A percentile compares a stretch with the other conserved stretches of the same genome.
phyloP scores from a whole-genome alignment of 2,888 invertebrate species.

The Diadegma fenestrale region DNA sequence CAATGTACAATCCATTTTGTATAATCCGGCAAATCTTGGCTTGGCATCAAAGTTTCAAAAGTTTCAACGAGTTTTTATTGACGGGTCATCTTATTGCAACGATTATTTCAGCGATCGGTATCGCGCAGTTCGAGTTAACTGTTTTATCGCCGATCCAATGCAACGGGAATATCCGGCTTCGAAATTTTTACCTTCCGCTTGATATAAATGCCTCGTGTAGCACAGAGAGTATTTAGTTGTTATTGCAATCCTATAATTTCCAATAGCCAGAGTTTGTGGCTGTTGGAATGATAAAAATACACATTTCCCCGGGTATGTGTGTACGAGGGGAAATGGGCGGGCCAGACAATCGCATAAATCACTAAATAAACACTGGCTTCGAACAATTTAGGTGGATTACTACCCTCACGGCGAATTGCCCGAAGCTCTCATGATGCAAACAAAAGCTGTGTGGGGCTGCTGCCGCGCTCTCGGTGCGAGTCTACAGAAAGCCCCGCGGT shows the following conservation, averaged over 20 bases:
- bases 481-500: conserved; percentile 61
- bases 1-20: conserved; percentile 54
- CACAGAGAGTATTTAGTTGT: conserved; percentile 2
- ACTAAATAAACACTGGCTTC: conserved; percentile 78
- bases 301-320: conserved; percentile 27
- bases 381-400: conserved; percentile 76
- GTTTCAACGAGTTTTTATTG: conserved; percentile 17
- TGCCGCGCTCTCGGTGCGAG: conserved; percentile 68
- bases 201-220: neutral
- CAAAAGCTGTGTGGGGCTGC: conserved; percentile 61
- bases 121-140: conserved; percentile 30
- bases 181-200: neutral
- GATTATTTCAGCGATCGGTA: neutral
- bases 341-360: conserved; percentile 80
- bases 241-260: conserved; percentile 13
- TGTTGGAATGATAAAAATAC: conserved; percentile 31
- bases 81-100: conserved; percentile 6
- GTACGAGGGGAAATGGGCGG: conserved; percentile 43
- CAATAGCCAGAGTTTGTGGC: conserved; percentile 2
- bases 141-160: conserved; percentile 30
- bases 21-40: conserved; percentile 33
- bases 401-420: conserved; percentile 63
- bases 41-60: conserved; percentile 18
- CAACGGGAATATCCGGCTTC: conserved; percentile 25
- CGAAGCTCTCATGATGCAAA: conserved; percentile 56